Evolutionary conservation across 1,140 invertebrate species (phyloP), one percentile per base, ranked within the genome.

Genomic region (Cyclargus thomasi): DNA sequence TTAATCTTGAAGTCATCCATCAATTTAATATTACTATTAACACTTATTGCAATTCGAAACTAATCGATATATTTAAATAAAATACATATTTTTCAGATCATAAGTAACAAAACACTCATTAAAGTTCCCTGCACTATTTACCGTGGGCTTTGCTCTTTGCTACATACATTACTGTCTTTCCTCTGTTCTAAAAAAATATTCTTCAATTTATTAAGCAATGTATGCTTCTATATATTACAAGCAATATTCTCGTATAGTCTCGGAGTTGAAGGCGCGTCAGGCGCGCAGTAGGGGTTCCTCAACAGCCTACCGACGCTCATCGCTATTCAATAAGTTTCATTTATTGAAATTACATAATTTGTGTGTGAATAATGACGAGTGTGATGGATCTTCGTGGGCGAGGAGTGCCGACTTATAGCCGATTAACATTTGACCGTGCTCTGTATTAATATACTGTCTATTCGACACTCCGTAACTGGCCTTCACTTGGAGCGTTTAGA

Each of bases 281-380:
- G 72, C 55, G 66, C 85, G 63, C 87, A 36, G 66, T 83, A 70
- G 87, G 87, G 86, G 80, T 84, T 70, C 86, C 73, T 35, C 70
- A 53, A 72, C 71, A 71, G 85, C 85, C 85, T 88, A 90, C 85
- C 85, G 83, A 83, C 86, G 85, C 83, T 90, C 87, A 90, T 90
- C 87, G 84, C 87, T 90, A 90, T 90, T 90, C 86, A 90, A 90
- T 90, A 90, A 86, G 87, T 81, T 88, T 81, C 86, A 90, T 90
- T 90, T 90, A 90, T 90, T 88, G 87, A 90, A 90, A 90, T 90
- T 88, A 90, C 86, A 87, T 90, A 90, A 90, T 90, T 88, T 86
- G 87, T 90, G 85, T 87, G 87, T 90, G 87, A 90, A 90, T 90
- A 90, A 90, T 90, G 87, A 90, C 86, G 86, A 87, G 79, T 90